Conservation (phyloP, 2,888 invertebrate species). For the Lacanobia oleracea region DNA sequence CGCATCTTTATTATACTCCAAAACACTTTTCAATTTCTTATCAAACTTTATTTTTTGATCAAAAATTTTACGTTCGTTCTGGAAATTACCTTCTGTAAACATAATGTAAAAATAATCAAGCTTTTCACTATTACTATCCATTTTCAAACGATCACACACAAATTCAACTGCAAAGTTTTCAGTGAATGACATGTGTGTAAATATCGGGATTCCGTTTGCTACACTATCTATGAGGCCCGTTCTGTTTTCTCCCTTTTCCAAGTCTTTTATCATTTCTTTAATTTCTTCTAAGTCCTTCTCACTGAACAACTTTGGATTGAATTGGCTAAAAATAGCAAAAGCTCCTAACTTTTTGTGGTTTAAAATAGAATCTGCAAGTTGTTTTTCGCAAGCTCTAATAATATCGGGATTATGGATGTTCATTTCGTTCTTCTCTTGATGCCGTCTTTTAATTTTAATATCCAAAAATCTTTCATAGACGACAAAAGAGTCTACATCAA, state of each 20-base stretch:
- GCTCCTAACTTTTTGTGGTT: not conserved
- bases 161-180: not conserved
- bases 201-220: not conserved
- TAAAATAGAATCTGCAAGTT: not conserved
- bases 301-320: not conserved
- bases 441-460: not conserved
- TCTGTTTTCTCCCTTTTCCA: not conserved
- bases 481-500: not conserved
- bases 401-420: not conserved
- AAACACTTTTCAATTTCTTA: not conserved
- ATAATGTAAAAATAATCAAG: not conserved
- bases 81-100: not conserved
- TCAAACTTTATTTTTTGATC: not conserved
- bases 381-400: not conserved
- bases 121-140: not conserved
- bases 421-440: not conserved
- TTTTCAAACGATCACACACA: conserved; percentile 1
- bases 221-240: not conserved
- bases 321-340: not conserved
- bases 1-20: not conserved
- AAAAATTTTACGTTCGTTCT: not conserved
- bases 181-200: not conserved
- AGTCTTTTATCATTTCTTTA: not conserved
- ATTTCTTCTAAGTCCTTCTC: not conserved
- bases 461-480: not conserved